Percentiles rank a stretch among this genome's conserved stretches.
Conservation (phyloP, 2,888 invertebrate species). For the Sinentomon sp. region DNA sequence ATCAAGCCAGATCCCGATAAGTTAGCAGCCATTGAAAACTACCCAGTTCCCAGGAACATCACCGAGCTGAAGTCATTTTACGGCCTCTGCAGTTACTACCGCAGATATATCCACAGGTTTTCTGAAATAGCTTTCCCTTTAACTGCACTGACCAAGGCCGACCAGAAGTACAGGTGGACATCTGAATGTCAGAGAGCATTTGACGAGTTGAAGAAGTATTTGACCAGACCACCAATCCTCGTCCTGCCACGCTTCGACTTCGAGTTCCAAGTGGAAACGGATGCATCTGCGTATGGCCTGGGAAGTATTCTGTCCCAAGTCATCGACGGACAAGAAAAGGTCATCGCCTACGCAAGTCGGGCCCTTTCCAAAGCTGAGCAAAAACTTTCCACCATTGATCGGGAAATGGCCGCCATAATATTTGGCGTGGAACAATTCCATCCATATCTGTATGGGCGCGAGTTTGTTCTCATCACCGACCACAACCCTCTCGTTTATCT, state of each 20-base stretch:
- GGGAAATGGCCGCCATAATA: constrained; percentile 16
- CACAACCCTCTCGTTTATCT: constrained; percentile 22
- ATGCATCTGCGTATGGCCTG: constrained; percentile 7
- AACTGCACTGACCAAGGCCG: constrained; percentile 1
- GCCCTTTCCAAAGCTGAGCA: constrained; percentile 12
- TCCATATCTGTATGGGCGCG: too few species aligned
- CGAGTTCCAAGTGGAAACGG: constrained; percentile 7
- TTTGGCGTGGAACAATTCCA: constrained; percentile 16
- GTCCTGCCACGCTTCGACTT: constrained; percentile 5
- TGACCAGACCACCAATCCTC: constrained; percentile 5
- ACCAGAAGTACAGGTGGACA: constrained; percentile 7
- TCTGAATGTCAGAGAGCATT: constrained; percentile 9
- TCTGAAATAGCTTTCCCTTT: constrained; percentile 13
- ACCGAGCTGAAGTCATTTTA: constrained; percentile 11
- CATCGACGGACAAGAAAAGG: constrained; percentile 5
- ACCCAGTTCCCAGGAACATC: constrained; percentile 9
- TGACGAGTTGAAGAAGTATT: constrained; percentile 7
- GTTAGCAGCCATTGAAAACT: constrained; percentile 10
- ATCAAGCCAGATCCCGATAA: constrained; percentile 11
- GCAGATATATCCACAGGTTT: constrained; percentile 13
- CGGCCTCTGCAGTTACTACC: constrained; percentile 13
- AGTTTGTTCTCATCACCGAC: too few species aligned
- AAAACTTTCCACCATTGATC: constrained; percentile 17
- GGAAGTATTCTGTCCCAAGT: constrained; percentile 6
- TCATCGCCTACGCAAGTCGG: constrained; percentile 6